These are phyloP conservation scores for Acanthosepion lycidas DNA, from an alignment of 2,888 invertebrate genomes.

Conservation along the genomic window DNA sequence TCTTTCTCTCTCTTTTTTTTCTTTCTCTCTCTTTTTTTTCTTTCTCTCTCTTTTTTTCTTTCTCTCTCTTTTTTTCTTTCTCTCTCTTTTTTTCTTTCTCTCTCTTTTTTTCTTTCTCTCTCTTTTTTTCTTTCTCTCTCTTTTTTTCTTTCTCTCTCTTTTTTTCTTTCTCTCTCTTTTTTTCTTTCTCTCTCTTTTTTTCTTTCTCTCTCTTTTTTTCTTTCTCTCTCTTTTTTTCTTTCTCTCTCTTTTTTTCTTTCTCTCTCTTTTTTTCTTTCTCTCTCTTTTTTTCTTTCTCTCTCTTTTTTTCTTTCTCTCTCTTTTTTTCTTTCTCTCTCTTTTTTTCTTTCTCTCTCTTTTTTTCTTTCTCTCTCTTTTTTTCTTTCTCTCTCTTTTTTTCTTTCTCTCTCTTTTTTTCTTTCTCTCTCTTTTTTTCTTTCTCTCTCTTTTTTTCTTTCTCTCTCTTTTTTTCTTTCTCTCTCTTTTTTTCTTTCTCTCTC, in stretches of 20 bases:
- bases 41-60: no score
- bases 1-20: neutral
- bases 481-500: no score
- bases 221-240: neutral
- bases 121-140: no score
- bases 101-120: neutral
- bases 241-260: neutral
- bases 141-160: neutral
- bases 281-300: neutral
- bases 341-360: neutral
- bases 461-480: neutral
- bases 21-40: no score
- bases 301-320: no score
- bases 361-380: neutral
- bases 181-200: neutral
- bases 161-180: neutral
- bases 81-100: no score
- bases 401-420: neutral
- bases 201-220: neutral
- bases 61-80: neutral
- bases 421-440: neutral
- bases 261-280: no score
- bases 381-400: neutral
- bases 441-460: no score
- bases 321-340: neutral